Conservation (phyloP, 2,888 invertebrate species). For the Chironomus tentans region DNA sequence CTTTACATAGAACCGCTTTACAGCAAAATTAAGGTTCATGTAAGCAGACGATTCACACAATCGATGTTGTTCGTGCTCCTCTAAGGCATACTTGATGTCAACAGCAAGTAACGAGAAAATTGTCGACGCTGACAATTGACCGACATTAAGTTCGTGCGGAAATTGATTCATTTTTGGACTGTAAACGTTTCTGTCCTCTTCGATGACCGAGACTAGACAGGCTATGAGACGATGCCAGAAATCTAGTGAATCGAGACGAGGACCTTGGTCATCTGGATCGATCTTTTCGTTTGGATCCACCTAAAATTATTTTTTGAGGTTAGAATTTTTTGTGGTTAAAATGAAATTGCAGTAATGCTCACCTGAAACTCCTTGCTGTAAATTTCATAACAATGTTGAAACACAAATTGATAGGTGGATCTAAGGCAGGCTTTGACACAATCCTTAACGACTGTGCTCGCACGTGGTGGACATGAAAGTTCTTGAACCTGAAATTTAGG, state of each 20-base stretch:
- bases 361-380: constrained; percentile 89
- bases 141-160: constrained; percentile 97
- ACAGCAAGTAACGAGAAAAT: constrained; percentile 97
- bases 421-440: constrained; percentile 98
- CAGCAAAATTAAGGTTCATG: constrained; percentile 98
- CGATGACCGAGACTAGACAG: constrained; percentile 94
- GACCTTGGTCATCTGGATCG: constrained; percentile 79
- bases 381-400: constrained; percentile 97
- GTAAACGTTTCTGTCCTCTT: constrained; percentile 97
- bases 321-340: background rate
- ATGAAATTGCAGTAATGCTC: constrained; percentile 29
- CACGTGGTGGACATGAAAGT: constrained; percentile 93
- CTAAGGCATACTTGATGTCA: constrained; percentile 94
- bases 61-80: constrained; percentile 94
- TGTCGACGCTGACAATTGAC: constrained; percentile 92
- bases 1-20: constrained; percentile 97
- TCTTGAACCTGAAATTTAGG: constrained; percentile 73
- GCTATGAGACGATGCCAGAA: constrained; percentile 98
- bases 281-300: constrained; percentile 85
- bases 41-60: constrained; percentile 97
- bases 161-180: constrained; percentile 98
- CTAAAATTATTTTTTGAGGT: constrained; percentile 38
- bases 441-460: constrained; percentile 97
- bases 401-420: constrained; percentile 98
- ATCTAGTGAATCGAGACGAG: constrained; percentile 80